phyloP scores from a whole-genome alignment of 2,888 invertebrate species.

The Melangyna quadrimaculata region DNA sequence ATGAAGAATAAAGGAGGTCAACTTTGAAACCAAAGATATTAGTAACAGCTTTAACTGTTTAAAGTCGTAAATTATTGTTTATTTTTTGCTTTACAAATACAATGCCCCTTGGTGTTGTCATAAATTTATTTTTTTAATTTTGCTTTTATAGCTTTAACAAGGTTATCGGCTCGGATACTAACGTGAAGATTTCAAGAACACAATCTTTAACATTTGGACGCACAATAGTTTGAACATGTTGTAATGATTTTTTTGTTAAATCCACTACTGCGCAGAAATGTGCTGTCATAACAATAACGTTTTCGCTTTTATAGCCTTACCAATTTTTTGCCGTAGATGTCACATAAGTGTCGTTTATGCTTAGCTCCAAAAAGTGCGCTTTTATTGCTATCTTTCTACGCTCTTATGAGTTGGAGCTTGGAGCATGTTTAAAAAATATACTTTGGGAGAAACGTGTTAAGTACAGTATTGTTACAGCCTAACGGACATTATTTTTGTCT shows the following conservation, averaged over 20 bases:
- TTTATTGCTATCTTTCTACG: neutral
- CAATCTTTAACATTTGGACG: neutral
- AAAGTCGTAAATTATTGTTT: neutral
- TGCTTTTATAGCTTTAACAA: slow-evolving; percentile 6
- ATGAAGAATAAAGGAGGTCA: neutral
- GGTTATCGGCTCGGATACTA: neutral
- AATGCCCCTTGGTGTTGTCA: neutral
- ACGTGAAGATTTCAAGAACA: neutral
- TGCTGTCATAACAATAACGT: slow-evolving; percentile 41
- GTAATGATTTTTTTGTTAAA: neutral
- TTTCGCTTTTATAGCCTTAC: slow-evolving; percentile 35
- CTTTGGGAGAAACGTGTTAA: neutral
- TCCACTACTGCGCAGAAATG: slow-evolving; percentile 12
- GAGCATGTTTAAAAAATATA: neutral
- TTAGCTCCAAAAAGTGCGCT: neutral
- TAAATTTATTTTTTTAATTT: slow-evolving; percentile 11
- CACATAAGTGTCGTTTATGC: neutral
- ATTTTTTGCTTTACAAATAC: neutral
- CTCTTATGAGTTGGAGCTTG: neutral
- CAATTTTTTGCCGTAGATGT: neutral
- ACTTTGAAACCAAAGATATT: neutral
- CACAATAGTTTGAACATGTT: neutral
- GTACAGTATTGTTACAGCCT: neutral
- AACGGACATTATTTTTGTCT: neutral
- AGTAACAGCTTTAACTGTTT: neutral